Base-by-base conservation (phyloP, 2,113 vertebrate genomes). In the Asarcornis scutulata region DNA sequence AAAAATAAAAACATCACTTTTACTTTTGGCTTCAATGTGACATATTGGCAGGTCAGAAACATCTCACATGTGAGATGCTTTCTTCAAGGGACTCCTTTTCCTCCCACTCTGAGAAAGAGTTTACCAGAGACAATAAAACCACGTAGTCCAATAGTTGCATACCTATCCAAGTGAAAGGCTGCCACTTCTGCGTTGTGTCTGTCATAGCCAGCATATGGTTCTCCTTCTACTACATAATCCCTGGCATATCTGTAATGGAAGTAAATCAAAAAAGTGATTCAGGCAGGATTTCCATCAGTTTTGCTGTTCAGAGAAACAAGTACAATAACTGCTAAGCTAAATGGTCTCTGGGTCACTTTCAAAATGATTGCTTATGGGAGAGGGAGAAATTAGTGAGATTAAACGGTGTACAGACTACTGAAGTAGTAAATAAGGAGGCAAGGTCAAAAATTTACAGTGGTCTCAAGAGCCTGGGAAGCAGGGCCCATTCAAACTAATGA, bases 131-230 rank as follows among this genome's bases (percentile, higher is more conserved):
- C 48, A 94, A 12, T 5, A 44, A 87, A 86, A 10, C 2, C 20
- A 88, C 40, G 15, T 26, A 68, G 66, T 15, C 15, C 58, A 67
- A 3, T 15, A 67, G 22, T 71, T 72, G 94, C 95, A 36, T 97
- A 99, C 99, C 99, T 99, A 97, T 99, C 99, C 97, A 99, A 96
- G 92, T 99, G 99, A 95, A 99, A 99, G 83, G 99, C 99, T 56
- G 99, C 99, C 83, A 99, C 99, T 95, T 99, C 99, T 50, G 99
- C 99, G 1, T 99, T 99, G 98, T 99, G 99, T 75, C 99, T 97
- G 91, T 99, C 99, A 4, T 99, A 99, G 32, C 99, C 99, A 34
- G 99, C 99, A 0, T 99, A 99, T 0, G 99, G 99, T 44, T 99
- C 99, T 53, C 99, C 99, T 95, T 99, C 99, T 12, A 99, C 99